A percentile compares a stretch with the other conserved stretches of the same genome.
phyloP scores from a whole-genome alignment of 2,113 vertebrate genomes.

The Diadophis punctatus region DNA sequence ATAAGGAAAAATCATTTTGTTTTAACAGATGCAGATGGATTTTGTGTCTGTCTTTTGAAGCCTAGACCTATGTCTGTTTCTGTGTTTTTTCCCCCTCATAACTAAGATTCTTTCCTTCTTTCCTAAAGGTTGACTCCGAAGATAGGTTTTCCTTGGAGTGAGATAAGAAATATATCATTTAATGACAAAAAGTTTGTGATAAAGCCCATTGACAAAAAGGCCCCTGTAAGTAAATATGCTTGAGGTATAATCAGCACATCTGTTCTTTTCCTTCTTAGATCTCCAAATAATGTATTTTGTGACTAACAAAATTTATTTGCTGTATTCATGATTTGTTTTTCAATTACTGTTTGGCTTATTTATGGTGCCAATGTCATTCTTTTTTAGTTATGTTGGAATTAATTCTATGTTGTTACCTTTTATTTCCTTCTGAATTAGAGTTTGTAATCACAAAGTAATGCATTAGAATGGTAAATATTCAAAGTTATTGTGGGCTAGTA shows the following conservation, averaged over 20 bases:
- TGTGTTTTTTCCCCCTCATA: not conserved
- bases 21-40: not conserved
- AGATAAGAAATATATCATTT: slow-evolving; percentile 98
- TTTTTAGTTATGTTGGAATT: not conserved
- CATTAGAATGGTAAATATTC: not conserved
- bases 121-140: slow-evolving; percentile 90
- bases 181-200: slow-evolving; percentile 99
- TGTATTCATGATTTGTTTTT: not conserved
- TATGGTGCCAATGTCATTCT: not conserved
- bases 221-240: slow-evolving; percentile 82
- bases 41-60: not conserved
- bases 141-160: slow-evolving; percentile 98
- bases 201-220: slow-evolving; percentile 99
- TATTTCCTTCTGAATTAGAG: not conserved
- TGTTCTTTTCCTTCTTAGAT: not conserved
- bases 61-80: not conserved
- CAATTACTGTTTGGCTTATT: not conserved
- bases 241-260: not conserved
- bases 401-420: not conserved
- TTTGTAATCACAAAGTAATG: not conserved
- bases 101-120: slow-evolving; percentile 27
- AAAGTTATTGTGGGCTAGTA: not conserved
- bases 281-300: not conserved
- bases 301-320: not conserved
- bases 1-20: not conserved